These are phyloP conservation scores for Dipus sagitta DNA, from an alignment of 2,797 vertebrate genomes.

Conservation along the genomic window DNA sequence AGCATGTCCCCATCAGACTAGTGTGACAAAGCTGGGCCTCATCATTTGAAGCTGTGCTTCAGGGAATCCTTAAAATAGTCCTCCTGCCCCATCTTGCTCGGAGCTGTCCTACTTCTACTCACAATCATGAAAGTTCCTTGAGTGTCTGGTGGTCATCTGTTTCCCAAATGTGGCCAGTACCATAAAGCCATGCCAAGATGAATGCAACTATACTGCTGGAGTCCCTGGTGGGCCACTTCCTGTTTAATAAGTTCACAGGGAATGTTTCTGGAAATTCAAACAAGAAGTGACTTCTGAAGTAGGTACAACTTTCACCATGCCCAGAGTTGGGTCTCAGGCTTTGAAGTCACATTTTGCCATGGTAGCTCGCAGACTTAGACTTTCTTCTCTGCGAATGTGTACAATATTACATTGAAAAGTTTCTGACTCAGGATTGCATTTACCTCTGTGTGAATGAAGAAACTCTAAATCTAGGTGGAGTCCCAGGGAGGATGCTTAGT, in stretches of 20 bases:
- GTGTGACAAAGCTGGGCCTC: slow-evolving; percentile 53
- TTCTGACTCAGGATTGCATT: neutral
- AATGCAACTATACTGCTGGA: neutral
- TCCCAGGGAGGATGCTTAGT: neutral
- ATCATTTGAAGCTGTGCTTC: slow-evolving; percentile 69
- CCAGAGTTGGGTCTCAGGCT: neutral
- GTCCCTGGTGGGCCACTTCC: slow-evolving; percentile 11
- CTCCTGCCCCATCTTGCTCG: slow-evolving; percentile 32
- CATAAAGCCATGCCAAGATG: slow-evolving; percentile 26
- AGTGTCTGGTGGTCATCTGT: slow-evolving; percentile 63
- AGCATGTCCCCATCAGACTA: slow-evolving; percentile 46
- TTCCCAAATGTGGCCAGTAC: slow-evolving; percentile 45
- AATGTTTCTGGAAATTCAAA: neutral
- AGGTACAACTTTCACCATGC: neutral
- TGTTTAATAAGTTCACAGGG: neutral
- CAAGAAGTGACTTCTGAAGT: neutral
- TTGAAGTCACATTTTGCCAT: neutral
- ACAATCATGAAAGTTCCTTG: slow-evolving; percentile 67
- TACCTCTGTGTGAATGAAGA: slow-evolving; percentile 9
- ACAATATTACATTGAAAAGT: neutral
- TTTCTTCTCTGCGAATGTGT: neutral
- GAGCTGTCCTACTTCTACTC: slow-evolving; percentile 72
- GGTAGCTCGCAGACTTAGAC: neutral
- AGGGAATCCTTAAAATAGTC: slow-evolving; percentile 79
- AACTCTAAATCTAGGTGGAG: slow-evolving; percentile 6